A percentile compares a stretch with the other conserved stretches of the same genome.
phyloP scores from a whole-genome alignment of 2,113 vertebrate species.

The Scalopus aquaticus region DNA sequence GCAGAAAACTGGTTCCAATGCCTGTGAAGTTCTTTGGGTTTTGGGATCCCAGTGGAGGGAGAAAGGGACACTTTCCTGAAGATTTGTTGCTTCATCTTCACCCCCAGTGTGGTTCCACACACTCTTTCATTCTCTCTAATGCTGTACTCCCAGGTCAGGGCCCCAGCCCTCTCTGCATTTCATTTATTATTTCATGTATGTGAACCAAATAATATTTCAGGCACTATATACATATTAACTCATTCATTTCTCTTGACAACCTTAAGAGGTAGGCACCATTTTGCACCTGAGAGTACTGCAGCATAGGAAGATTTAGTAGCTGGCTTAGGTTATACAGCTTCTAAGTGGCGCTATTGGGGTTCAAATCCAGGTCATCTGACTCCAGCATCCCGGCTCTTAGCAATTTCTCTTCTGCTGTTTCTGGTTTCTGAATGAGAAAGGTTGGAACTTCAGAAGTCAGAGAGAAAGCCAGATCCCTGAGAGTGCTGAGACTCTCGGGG shows the following conservation, averaged over 20 bases:
- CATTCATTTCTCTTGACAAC: neutral
- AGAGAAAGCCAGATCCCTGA: neutral
- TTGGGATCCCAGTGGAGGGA: neutral
- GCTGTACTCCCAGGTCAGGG: neutral
- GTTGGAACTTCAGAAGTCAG: neutral
- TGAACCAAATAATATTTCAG: neutral
- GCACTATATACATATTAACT: neutral
- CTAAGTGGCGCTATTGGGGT: neutral
- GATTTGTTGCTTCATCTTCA: neutral
- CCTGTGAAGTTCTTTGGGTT: neutral
- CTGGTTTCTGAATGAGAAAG: neutral
- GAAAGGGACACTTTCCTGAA: too few species aligned
- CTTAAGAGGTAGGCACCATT: neutral
- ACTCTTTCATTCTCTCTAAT: neutral
- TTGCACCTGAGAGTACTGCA: neutral
- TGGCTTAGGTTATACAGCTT: neutral
- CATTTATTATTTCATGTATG: neutral
- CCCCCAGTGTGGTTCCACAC: neutral
- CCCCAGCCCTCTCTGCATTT: neutral
- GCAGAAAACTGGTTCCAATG: neutral
- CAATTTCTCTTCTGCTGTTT: neutral
- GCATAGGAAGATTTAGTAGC: neutral
- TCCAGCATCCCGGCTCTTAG: neutral
- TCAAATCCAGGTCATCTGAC: neutral
- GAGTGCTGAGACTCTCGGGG: neutral